Evolutionary conservation across 1,140 invertebrate genomes (phyloP).

Genomic region (Alviniconcha marisindica): DNA sequence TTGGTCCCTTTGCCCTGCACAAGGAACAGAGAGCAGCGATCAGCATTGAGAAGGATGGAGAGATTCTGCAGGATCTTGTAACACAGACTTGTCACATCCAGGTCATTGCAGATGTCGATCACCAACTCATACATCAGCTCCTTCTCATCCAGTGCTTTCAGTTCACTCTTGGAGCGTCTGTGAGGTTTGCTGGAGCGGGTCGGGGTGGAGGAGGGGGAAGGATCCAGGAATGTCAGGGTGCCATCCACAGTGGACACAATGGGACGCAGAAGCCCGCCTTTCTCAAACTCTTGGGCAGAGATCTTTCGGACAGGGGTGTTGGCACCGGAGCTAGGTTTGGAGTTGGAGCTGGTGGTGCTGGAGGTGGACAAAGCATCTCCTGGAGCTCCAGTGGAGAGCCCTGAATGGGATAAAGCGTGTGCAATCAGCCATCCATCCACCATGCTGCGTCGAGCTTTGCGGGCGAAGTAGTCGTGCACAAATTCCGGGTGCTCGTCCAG

Average conservation of each 20-base stretch:
- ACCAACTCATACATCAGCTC: constrained; percentile 97
- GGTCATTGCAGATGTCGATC: constrained; percentile 97
- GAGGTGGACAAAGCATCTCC: constrained; percentile 75
- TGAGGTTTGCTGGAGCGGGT: constrained; percentile 51
- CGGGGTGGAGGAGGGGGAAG: constrained; percentile 59
- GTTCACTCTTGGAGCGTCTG: constrained; percentile 82
- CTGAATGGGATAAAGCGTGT: constrained; percentile 87
- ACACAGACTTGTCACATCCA: constrained; percentile 94
- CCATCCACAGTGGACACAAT: constrained; percentile 93
- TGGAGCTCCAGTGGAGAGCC: constrained; percentile 29
- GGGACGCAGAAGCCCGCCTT: constrained; percentile 91
- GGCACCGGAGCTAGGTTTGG: constrained; percentile 72
- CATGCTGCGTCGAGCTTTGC: constrained; percentile 93
- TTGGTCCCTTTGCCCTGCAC: constrained; percentile 83
- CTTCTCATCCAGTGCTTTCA: constrained; percentile 92
- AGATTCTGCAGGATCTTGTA: constrained; percentile 98
- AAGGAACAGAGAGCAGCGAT: constrained; percentile 94
- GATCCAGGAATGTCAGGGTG: constrained; percentile 89
- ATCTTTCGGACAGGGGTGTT: constrained; percentile 92
- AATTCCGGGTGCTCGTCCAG: constrained; percentile 97
- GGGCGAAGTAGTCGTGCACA: constrained; percentile 95
- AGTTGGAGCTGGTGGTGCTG: constrained; percentile 65
- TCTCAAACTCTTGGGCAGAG: constrained; percentile 96
- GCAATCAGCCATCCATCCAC: constrained; percentile 90
- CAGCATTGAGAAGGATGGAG: constrained; percentile 92